Evolutionary conservation across 2,113 vertebrate species (phyloP).

Genomic region (Dissostichus mawsoni): DNA sequence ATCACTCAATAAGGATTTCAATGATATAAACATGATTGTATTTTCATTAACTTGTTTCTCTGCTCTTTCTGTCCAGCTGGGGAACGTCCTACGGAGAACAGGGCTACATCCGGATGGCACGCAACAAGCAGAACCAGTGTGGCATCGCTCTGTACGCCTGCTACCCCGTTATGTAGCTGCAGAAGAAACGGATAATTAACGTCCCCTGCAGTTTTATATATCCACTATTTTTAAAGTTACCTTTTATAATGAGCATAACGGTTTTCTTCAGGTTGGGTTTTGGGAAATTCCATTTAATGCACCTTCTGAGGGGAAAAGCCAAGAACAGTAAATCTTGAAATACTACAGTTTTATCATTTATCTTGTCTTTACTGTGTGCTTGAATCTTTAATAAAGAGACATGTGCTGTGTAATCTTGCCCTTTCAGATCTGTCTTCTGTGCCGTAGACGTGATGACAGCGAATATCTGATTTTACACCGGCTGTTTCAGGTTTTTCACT

Average conservation of each 20-base stretch:
- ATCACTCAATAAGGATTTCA: no score
- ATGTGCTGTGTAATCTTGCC: background rate
- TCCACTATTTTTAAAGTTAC: background rate
- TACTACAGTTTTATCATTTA: constrained; percentile 6
- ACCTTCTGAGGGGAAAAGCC: background rate
- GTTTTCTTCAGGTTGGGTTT: background rate
- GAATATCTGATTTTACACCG: constrained; percentile 11
- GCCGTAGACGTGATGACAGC: background rate
- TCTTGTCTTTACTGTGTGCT: background rate
- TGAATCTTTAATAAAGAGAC: constrained; percentile 18
- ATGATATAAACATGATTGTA: no score
- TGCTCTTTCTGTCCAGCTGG: constrained; percentile 74
- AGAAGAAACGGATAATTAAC: background rate
- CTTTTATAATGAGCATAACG: background rate
- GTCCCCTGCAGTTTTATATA: background rate
- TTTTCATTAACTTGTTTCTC: background rate
- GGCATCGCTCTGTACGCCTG: constrained; percentile 77
- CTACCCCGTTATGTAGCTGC: constrained; percentile 78
- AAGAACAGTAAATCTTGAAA: background rate
- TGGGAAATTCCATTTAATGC: background rate
- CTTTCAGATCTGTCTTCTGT: background rate
- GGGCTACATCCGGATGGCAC: constrained; percentile 85
- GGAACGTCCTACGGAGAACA: constrained; percentile 75
- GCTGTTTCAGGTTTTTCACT: background rate
- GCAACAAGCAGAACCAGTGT: constrained; percentile 84